Evolutionary conservation across 2,797 vertebrate genomes (phyloP).

Genomic region (Rhabdomys pumilio): DNA sequence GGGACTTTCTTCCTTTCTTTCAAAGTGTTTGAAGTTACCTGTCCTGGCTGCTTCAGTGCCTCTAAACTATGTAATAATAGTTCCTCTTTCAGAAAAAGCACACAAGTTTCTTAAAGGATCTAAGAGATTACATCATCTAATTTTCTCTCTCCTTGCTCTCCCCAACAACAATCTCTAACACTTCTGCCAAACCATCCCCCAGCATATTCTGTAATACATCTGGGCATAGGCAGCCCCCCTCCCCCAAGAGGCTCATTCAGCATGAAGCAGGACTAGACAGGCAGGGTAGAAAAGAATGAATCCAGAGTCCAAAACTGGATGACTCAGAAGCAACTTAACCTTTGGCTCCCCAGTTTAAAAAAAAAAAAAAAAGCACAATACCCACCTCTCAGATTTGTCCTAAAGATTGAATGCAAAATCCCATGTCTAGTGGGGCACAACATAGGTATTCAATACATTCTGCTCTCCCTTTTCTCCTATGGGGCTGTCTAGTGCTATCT

Average conservation of each 20-base stretch:
- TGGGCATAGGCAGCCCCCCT: constrained; percentile 11
- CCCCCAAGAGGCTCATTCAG: not conserved
- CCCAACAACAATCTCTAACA: not conserved
- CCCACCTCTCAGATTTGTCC: not conserved
- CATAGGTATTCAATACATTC: not conserved
- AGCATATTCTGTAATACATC: constrained; percentile 13
- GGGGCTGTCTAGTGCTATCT: not conserved
- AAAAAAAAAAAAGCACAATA: not conserved
- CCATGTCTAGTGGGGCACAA: not conserved
- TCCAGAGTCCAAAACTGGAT: not conserved
- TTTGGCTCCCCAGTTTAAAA: not conserved
- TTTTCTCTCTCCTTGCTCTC: not conserved
- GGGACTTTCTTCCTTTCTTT: constrained; percentile 75
- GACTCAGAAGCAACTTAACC: not conserved
- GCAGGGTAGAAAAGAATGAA: not conserved
- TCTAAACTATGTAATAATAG: constrained; percentile 77
- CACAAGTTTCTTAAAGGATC: constrained; percentile 63
- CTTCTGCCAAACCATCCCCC: not conserved
- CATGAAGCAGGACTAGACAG: not conserved
- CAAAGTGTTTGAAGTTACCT: constrained; percentile 77
- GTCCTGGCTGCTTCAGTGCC: constrained; percentile 50
- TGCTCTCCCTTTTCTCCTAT: not conserved
- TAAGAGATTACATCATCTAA: not conserved
- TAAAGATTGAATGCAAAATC: not conserved
- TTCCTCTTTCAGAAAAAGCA: constrained; percentile 69